Evolutionary conservation across 2,888 invertebrate species (phyloP), one percentile per base, ranked within the genome.

Genomic region (Cryptocheilus praepositus): DNA sequence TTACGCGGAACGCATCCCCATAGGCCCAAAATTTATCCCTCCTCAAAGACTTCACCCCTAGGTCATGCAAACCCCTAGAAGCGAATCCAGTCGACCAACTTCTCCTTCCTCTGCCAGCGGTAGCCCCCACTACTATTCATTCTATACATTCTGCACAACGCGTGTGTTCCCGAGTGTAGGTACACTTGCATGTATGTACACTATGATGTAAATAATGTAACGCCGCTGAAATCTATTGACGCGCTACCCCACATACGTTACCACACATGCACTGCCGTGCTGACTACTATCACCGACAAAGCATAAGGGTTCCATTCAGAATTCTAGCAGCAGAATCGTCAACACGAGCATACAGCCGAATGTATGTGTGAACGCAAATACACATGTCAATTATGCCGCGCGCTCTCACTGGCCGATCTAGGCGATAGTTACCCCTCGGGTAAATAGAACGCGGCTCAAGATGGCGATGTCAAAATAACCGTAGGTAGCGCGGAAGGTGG

Each of bases 401-500:
- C 36, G 3, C 36, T 36, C 36, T 36, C 36, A 36, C 36, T 36
- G 36, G 36, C 8, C 36, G 36, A 36, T 36, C 19, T 36, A 36
- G 53, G 25, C 60, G 60, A 68, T 64, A 57, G 61, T 77, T 63
- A 68, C 71, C 79, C 79, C 80, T 76, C 74, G 15, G 13, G 74
- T 73, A 77, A 79, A 79, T 76, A 81, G 74, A 64, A 64, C 69
- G 71, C 57, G 64, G 69, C 73, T 75, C 83, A 84, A 86, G 79
- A 86, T 86, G 86, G 84, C 84, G 85, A 81, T 82, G 84, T 84
- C 83, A 83, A 84, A 85, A 85, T 84, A 85, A 77, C 80, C 74
- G 74, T 77, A 67, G 74, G 67, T 65, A 57, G 57, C 25, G 64
- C 70, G 60, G 36, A 36, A 36, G 36, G 36, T 36, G 36, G 36